phyloP scores from a whole-genome alignment of 2,888 invertebrate genomes.

The Cecidostiba fungosa region DNA sequence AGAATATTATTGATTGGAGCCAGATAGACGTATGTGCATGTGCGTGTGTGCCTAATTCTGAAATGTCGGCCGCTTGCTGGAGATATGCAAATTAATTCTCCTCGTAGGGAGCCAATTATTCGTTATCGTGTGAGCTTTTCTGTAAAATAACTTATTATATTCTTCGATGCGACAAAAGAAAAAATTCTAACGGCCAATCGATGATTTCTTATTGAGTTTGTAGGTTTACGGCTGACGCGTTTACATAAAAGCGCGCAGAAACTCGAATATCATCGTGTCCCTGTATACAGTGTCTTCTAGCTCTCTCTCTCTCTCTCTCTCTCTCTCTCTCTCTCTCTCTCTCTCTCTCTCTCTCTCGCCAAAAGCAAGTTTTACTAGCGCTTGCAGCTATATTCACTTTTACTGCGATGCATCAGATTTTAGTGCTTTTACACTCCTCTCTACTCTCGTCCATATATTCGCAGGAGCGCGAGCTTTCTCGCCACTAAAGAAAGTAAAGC shows the following conservation, averaged over 20 bases:
- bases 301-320: too few species aligned
- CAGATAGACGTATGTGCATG: neutral
- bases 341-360: constrained; percentile 14
- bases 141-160: neutral
- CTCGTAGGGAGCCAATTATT: neutral
- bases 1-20: constrained; percentile 13
- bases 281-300: too few species aligned
- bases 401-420: constrained; percentile 57
- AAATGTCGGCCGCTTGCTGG: constrained; percentile 5
- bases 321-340: neutral
- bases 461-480: constrained; percentile 10
- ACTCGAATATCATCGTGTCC: constrained; percentile 47
- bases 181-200: neutral
- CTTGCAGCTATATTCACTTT: constrained; percentile 48
- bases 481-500: constrained; percentile 1
- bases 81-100: constrained; percentile 29
- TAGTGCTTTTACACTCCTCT: constrained; percentile 53
- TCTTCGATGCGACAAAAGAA: neutral
- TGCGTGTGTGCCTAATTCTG: neutral
- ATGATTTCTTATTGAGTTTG: constrained; percentile 40
- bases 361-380: constrained; percentile 55
- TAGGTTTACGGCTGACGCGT: constrained; percentile 37
- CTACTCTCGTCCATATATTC: constrained; percentile 7
- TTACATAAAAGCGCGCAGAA: constrained; percentile 40
- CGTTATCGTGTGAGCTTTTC: neutral